Evolutionary conservation across 2,113 vertebrate genomes (phyloP), one percentile per base, ranked within the genome.

Genomic region (Stomatorhinus ivindoensis): DNA sequence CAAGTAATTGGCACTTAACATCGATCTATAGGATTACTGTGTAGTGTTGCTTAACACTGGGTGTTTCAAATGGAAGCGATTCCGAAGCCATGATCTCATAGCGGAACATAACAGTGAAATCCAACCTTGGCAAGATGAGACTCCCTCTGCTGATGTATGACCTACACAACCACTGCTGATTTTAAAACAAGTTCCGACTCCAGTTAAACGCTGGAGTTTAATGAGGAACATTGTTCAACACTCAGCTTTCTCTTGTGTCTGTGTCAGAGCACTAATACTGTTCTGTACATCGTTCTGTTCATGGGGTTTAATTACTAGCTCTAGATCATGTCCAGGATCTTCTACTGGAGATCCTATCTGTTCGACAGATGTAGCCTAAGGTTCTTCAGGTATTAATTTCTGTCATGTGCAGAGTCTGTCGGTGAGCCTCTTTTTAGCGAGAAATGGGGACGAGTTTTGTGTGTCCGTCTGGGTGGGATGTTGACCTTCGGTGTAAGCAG

Each of bases 1-100:
- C 35, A 80, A 80, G 73, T 80, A 80, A 80, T 80, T 80, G 73
- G 73, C 73, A 35, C 73, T 80, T 42, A 80, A 80, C 35, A 80
- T 80, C 35, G 73, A 86, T 48, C 21, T 27, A 27, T 47, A 48
- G 44, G 44, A n/a, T 86, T 47, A 48, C 21, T 50, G 44, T 48
- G 24, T 13, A 11, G 39, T 84, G 82, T 48, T 46, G 42, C 82
- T 42, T 47, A 84, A 47, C 82, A 84, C 82, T 84, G 24, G 83
- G n/a, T 47, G 83, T 87, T 87, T n/a, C 31, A 19, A 42, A 51
- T 86, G 85, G 31, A 51, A 53, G 15, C 35, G 2, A 31, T 4
- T 55, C 44, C 27, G 3, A 48, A 9, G 27, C n/a, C 50, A n/a
- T n/a, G 27, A 53, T 53, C 48, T 35, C 27, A 87, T 4, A 84